A percentile compares a stretch with the other conserved stretches of the same genome.
Conservation (phyloP, 2,797 vertebrate genomes). For the Gymnothorax javanicus region DNA sequence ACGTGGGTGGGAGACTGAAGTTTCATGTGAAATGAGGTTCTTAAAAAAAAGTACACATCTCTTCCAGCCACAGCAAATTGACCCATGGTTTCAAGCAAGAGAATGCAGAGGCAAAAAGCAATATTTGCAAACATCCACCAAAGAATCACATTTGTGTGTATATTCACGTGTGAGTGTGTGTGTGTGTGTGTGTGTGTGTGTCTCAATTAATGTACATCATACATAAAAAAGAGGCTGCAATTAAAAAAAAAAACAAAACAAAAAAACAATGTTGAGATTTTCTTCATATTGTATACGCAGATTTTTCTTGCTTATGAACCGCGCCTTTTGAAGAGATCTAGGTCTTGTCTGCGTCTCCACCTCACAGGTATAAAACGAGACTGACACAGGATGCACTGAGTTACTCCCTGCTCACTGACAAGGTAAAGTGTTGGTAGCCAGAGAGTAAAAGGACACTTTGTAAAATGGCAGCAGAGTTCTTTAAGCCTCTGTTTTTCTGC, state of each 20-base stretch:
- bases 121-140: background rate
- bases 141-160: background rate
- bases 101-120: background rate
- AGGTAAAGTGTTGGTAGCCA: background rate
- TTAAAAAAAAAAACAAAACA: background rate
- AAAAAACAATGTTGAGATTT: background rate
- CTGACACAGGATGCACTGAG: slow-evolving; percentile 9
- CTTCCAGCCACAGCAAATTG: background rate
- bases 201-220: background rate
- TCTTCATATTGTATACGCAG: background rate
- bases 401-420: slow-evolving; percentile 2
- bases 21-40: background rate
- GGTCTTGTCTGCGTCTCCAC: background rate
- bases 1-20: background rate
- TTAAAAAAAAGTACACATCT: background rate
- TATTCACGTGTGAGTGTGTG: background rate
- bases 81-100: background rate
- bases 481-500: background rate
- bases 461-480: slow-evolving; percentile 4
- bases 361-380: background rate
- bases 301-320: background rate
- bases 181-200: background rate
- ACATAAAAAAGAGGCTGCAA: background rate
- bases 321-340: background rate
- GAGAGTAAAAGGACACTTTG: slow-evolving; percentile 22